Evolutionary conservation across 2,113 vertebrate species (phyloP), one percentile per base, ranked within the genome.

Genomic region (Larimichthys polyactis): DNA sequence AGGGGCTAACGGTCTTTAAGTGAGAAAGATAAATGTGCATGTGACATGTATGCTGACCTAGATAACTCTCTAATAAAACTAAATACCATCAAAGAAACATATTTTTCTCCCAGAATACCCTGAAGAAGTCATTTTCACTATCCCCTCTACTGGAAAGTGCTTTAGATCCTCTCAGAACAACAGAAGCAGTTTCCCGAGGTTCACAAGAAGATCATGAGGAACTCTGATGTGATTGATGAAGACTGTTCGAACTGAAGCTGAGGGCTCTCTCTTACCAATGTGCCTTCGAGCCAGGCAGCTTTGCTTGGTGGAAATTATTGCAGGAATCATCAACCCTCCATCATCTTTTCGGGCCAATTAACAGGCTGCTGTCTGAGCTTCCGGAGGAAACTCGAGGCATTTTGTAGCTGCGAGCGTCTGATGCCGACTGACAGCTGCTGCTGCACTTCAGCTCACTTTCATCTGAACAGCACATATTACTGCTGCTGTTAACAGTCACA

Each of bases 221-320:
- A 29, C 57, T 59, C 24, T 58, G 58, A 29, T 5, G 16, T 19
- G 24, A 67, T 5, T 20, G 11, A 69, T 4, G 40, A 59, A 15
- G 20, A 36, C 15, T 1, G 27, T 57, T 55, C 22, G 54, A 55
- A 5, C n/a, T 11, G 54, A 22, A 22, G 54, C 54, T 22, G 54
- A 22, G 20, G 54, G 54, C 54, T 11, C 19, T 11, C 54, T 62
- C 66, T 40, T 40, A 32, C 71, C 59, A 43, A 9, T 6, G 2
- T 0, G 68, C 75, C 74, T 78, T 69, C 74, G 79, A 82, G 75
- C 84, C 74, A 64, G 78, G 84, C 74, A 82, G 69, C 62, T 2
- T 27, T 17, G 62, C 67, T 54, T 57, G 22, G 20, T 48, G 52
- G 43, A 36, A 24, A 22, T 52, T 67, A 76, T 36, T 9, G 58